These are phyloP conservation scores for Matsumyia berberina DNA, from an alignment of 2,888 invertebrate genomes.

Conservation along the genomic window DNA sequence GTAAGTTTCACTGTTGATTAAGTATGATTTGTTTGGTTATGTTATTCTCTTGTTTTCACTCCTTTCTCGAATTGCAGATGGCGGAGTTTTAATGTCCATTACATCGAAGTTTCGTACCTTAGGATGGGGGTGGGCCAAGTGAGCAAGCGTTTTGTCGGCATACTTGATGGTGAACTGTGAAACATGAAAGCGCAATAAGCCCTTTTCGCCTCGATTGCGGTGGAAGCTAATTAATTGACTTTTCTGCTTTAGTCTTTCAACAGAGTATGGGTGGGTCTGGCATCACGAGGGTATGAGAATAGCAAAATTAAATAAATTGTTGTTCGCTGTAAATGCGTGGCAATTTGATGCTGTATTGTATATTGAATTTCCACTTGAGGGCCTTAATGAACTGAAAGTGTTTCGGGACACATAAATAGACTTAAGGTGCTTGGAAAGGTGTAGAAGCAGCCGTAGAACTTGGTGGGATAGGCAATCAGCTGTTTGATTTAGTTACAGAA, in stretches of 20 bases:
- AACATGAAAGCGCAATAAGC: slow-evolving; percentile 57
- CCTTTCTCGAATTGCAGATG: slow-evolving; percentile 54
- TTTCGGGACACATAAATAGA: background rate
- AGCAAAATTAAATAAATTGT: slow-evolving; percentile 17
- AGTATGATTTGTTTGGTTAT: slow-evolving; percentile 70
- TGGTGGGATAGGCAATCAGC: no score
- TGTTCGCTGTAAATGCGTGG: slow-evolving; percentile 19
- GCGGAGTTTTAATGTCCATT: slow-evolving; percentile 62
- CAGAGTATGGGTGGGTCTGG: background rate
- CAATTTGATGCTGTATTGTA: slow-evolving; percentile 7
- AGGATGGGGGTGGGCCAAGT: background rate
- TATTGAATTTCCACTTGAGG: slow-evolving; percentile 10
- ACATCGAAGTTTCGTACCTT: slow-evolving; percentile 25
- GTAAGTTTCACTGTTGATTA: slow-evolving; percentile 65
- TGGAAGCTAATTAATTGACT: slow-evolving; percentile 58
- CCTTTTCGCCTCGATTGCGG: slow-evolving; percentile 20
- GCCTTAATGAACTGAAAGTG: background rate
- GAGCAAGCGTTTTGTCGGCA: slow-evolving; percentile 26
- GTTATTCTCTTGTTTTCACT: slow-evolving; percentile 62
- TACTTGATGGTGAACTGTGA: slow-evolving; percentile 20
- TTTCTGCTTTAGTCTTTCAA: slow-evolving; percentile 12
- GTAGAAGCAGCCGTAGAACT: no score
- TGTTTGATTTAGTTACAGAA: no score
- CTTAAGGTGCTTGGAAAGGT: no score
- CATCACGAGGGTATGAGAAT: background rate